Base-by-base conservation (phyloP, 1,140 invertebrate genomes). In the Hylaeus anthracinus region DNA sequence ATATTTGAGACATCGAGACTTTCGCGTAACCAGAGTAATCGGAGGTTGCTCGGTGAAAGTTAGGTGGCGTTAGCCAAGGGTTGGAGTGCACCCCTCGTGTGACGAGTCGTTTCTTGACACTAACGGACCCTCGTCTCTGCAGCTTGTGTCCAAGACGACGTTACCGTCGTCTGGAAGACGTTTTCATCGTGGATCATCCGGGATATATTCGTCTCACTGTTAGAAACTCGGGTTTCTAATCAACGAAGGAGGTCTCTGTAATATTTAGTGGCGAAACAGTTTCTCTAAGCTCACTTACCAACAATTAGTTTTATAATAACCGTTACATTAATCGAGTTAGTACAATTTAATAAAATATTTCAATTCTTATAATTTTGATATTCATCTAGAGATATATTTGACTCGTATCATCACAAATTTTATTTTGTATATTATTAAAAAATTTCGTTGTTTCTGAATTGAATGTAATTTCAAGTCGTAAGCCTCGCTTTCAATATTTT, bases 1-100 rank as follows among this genome's bases (percentile, higher is more conserved):
- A 75, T 55, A 26, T 58, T 41, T 61, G 72, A 55, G 37, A 84
- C 71, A 64, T 70, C 48, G 70, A 85, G 77, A 77, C 73, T 67
- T 79, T 83, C 70, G 39, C 78, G 82, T 89, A 89, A 88, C 82
- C 85, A 85, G 82, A 87, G 79, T 87, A 90, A 91, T 89, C 86
- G 86, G 84, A 90, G 83, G 83, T 90, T 90, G 88, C 90, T 82
- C 84, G 87, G 77, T 76, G 82, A 73, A 89, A 88, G 84, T 85
- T 83, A 66, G 77, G 77, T 86, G 72, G 72, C 76, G 66, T 71
- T 64, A 39, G 12, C 41, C n/a, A 72, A 58, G 64, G 61, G 79
- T 58, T 6, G 63, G 53, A 58, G 83, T 89, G 56, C 76, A 82
- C 81, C 85, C 87, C 82, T 88, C 78, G 86, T 84, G 86, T 87